These are phyloP conservation scores for Acleris emargana DNA, from an alignment of 2,888 invertebrate genomes.

Conservation along the genomic window DNA sequence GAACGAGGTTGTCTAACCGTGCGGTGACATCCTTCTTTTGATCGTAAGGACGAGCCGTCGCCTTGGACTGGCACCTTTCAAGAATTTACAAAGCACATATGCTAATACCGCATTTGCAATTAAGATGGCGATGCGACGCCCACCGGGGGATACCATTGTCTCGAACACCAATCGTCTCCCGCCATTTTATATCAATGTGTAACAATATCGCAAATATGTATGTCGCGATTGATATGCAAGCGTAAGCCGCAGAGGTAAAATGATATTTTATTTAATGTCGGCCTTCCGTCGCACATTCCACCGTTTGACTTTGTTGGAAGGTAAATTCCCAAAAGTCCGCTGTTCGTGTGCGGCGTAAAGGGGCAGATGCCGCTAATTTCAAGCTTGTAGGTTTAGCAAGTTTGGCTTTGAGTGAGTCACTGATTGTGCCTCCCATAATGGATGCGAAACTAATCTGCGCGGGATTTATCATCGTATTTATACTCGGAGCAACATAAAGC, in stretches of 20 bases:
- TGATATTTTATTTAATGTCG: conserved; percentile 33
- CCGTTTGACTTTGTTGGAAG: conserved; percentile 31
- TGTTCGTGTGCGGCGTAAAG: conserved; percentile 15
- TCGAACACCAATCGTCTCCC: conserved; percentile 59
- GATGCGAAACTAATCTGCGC: background rate
- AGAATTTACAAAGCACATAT: conserved; percentile 78
- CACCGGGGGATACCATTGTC: conserved; percentile 76
- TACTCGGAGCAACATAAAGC: background rate
- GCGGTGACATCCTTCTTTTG: conserved; percentile 52
- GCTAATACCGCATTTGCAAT: conserved; percentile 80
- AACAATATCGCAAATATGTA: conserved; percentile 27
- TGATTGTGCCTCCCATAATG: conserved; percentile 6
- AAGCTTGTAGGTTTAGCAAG: conserved; percentile 16
- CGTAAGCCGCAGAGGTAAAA: conserved; percentile 24
- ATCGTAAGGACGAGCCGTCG: conserved; percentile 60
- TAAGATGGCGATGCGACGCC: conserved; percentile 68
- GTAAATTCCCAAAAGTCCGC: conserved; percentile 32
- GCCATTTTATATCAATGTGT: conserved; percentile 45
- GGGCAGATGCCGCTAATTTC: conserved; percentile 23
- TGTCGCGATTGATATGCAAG: conserved; percentile 28
- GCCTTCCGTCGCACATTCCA: conserved; percentile 24
- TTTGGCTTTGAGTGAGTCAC: conserved; percentile 20
- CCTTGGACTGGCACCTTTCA: conserved; percentile 72
- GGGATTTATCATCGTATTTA: background rate
- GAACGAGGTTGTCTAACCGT: conserved; percentile 32